phyloP scores from a whole-genome alignment of 2,113 vertebrate species.

The Tauraco erythrolophus region DNA sequence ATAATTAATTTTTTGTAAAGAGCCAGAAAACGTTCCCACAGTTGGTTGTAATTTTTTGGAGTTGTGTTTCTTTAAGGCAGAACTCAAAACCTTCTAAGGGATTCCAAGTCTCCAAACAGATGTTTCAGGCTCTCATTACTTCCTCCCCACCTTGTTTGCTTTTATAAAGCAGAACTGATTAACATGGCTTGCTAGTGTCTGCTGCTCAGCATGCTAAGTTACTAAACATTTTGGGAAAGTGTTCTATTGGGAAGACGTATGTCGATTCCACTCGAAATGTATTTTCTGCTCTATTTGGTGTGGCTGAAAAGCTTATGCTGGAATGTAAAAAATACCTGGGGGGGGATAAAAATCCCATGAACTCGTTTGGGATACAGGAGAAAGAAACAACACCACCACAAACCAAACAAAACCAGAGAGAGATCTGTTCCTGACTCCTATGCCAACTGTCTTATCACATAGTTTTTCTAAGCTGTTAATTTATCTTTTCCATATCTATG shows the following conservation, averaged over 20 bases:
- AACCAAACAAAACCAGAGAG: too few relatives aligned
- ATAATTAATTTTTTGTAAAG: constrained; percentile 30
- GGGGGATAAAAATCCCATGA: not conserved
- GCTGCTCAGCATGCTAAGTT: not conserved
- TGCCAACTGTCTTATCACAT: not conserved
- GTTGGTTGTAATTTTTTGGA: constrained; percentile 42
- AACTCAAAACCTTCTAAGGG: constrained; percentile 69
- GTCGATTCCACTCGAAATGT: not conserved
- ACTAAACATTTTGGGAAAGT: not conserved
- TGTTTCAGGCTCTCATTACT: constrained; percentile 40
- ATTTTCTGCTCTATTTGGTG: constrained; percentile 2
- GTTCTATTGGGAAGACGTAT: not conserved
- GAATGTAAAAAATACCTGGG: not conserved
- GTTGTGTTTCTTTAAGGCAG: constrained; percentile 65
- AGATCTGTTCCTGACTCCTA: not conserved
- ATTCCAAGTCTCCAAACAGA: constrained; percentile 64
- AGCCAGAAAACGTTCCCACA: constrained; percentile 51
- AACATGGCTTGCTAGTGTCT: not conserved
- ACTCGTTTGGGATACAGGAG: not conserved
- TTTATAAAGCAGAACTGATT: constrained; percentile 63
- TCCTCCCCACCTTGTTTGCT: constrained; percentile 69
- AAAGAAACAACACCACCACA: not conserved
- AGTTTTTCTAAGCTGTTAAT: not conserved
- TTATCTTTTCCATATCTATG: not conserved
- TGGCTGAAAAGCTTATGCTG: not conserved